Base-by-base conservation (phyloP, 2,888 invertebrate genomes). In the Zaprionus lineosus region DNA sequence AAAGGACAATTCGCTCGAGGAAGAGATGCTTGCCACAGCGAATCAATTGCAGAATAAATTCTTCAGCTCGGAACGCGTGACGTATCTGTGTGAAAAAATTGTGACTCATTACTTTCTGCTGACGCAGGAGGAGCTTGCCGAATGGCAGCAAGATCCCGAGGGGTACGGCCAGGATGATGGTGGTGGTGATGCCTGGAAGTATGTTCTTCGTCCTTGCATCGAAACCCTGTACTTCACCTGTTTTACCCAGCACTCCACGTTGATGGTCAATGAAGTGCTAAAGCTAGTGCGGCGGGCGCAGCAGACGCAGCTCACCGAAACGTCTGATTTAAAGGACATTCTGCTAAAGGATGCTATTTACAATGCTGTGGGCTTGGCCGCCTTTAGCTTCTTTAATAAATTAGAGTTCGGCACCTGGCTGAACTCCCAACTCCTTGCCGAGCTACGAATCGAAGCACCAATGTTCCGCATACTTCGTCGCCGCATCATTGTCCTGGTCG, bases 351-450 rank as follows among this genome's bases (percentile, higher is more conserved):
- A 98, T 91, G 97, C 98, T 51, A 94, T 98, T 34, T 98, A 98
- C 87, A 96, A 96, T 90, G 97, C 98, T 0, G 95, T 96, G 6
- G 97, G 97, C 4, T 91, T 97, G 62, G 95, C 95, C 1, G 95
- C 97, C 0, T 97, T 96, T 89, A 96, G 98, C 83, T 91, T 98
- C 48, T 98, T 95, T 88, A 97, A 98, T 87, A 96, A 97, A 93
- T 93, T 98, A 28, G 95, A 98, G 89, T 98, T 98, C 89, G 97
- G 98, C 89, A 93, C 94, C 75, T 98, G 98, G 98, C 96, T 98
- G 79, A 93, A 93, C 8, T 94, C 93, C 31, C 94, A 95, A 26
- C 90, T 98, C 41, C 92, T 95, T 48, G 93, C 93, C 84, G 98
- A 98, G 89, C 90, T 98, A 58, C 94, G 95, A 88, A 92, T 96